Evolutionary conservation across 2,888 invertebrate species (phyloP).

Genomic region (Galerucella pusilla): DNA sequence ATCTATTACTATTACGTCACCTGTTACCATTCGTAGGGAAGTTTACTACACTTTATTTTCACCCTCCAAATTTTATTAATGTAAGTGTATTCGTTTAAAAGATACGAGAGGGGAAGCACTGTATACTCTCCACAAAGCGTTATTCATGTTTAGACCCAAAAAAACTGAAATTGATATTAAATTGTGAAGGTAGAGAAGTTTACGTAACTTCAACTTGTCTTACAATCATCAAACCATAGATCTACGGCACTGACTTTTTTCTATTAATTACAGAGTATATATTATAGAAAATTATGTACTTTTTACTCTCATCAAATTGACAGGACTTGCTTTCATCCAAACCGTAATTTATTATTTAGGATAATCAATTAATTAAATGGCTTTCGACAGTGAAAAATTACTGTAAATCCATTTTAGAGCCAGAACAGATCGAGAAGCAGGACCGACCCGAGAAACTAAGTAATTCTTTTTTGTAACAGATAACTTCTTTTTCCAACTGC

Average conservation of each 20-base stretch:
- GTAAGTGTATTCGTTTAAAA: too few species aligned
- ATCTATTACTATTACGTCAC: too few species aligned
- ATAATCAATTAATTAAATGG: conserved; percentile 29
- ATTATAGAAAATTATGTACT: conserved; percentile 22
- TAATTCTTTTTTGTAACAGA: not conserved
- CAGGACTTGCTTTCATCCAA: conserved; percentile 20
- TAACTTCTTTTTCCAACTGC: too few species aligned
- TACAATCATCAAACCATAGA: not conserved
- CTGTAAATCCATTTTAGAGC: conserved; percentile 15
- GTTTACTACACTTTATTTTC: too few species aligned
- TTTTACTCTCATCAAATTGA: conserved; percentile 19
- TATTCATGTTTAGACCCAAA: too few species aligned
- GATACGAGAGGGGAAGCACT: too few species aligned
- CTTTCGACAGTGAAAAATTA: conserved; percentile 25
- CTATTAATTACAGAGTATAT: conserved; percentile 1
- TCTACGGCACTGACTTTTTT: not conserved
- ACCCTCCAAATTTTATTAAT: too few species aligned
- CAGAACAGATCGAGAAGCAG: conserved; percentile 5
- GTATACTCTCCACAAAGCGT: too few species aligned
- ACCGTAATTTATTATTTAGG: conserved; percentile 31
- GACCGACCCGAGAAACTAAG: not conserved
- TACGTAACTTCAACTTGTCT: not conserved
- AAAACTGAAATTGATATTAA: too few species aligned
- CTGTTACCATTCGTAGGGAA: too few species aligned
- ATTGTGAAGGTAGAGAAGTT: not conserved